Evolutionary conservation across 2,797 vertebrate species (phyloP).

Genomic region (Yasuhikotakia modesta): DNA sequence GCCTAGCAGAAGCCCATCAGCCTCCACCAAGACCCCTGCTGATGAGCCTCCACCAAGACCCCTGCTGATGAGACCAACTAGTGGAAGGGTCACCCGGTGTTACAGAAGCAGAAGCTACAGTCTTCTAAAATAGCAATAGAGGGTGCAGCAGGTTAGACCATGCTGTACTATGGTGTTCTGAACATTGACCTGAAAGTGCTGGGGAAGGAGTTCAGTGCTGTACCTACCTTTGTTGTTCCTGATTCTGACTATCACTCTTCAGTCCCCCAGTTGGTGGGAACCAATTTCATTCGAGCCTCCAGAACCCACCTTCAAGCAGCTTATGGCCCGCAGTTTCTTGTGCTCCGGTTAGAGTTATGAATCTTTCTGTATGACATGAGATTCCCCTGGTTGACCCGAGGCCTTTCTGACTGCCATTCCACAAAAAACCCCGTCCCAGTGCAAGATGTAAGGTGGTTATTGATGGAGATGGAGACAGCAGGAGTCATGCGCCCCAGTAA

Average conservation of each 20-base stretch:
- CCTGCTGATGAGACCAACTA: conserved; percentile 15
- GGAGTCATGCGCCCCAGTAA: conserved; percentile 42
- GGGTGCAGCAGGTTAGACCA: conserved; percentile 42
- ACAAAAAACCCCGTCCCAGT: background rate
- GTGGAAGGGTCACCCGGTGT: conserved; percentile 46
- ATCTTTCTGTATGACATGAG: no score
- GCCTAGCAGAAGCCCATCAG: background rate
- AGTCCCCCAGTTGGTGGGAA: conserved; percentile 46
- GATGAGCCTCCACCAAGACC: background rate
- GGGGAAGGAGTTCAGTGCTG: conserved; percentile 23
- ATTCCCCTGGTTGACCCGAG: background rate
- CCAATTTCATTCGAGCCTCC: conserved; percentile 37
- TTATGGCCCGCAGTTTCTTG: background rate
- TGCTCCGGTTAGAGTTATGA: no score
- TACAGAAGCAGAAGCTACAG: conserved; percentile 7
- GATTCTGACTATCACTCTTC: conserved; percentile 43
- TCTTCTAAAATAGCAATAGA: conserved; percentile 53
- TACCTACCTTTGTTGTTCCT: conserved; percentile 59
- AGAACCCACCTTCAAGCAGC: background rate
- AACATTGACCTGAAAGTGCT: conserved; percentile 30
- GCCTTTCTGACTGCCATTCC: background rate
- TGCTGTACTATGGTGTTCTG: conserved; percentile 50
- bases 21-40: background rate
- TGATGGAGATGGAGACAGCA: background rate
- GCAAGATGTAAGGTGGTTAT: background rate